A percentile compares a stretch with the other conserved stretches of the same genome.
Evolutionary conservation across 2,888 invertebrate genomes (phyloP).

Genomic region (Chalcis sispes): DNA sequence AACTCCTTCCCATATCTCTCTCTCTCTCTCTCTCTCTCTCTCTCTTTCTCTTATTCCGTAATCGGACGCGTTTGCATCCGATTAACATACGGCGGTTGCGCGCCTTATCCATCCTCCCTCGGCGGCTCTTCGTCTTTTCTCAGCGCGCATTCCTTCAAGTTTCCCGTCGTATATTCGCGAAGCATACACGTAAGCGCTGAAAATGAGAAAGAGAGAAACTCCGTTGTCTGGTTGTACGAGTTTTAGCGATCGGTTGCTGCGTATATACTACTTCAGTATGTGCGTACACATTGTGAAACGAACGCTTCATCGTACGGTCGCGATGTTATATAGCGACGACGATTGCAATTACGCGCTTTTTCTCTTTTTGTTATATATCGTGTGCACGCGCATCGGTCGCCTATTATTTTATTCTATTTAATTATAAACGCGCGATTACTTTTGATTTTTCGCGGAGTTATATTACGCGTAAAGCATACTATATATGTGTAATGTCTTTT

Average conservation of each 20-base stretch:
- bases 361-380: background rate
- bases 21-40: constrained; percentile 44
- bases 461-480: too few relatives aligned
- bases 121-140: too few relatives aligned
- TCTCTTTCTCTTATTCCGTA: constrained; percentile 68
- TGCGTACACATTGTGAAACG: constrained; percentile 34
- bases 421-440: too few relatives aligned
- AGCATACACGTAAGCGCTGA: background rate
- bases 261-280: background rate
- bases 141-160: too few relatives aligned
- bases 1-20: constrained; percentile 65
- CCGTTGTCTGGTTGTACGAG: too few relatives aligned
- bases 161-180: background rate
- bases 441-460: constrained; percentile 15
- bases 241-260: too few relatives aligned
- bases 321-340: too few relatives aligned
- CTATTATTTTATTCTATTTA: constrained; percentile 17
- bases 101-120: too few relatives aligned
- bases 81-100: constrained; percentile 73
- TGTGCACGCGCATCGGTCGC: background rate
- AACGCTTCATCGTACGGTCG: background rate
- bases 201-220: constrained; percentile 16
- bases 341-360: constrained; percentile 45
- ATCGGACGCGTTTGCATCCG: constrained; percentile 72
- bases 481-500: too few relatives aligned